Conservation (phyloP, 2,888 invertebrate species). For the Euplagia quadripunctaria region DNA sequence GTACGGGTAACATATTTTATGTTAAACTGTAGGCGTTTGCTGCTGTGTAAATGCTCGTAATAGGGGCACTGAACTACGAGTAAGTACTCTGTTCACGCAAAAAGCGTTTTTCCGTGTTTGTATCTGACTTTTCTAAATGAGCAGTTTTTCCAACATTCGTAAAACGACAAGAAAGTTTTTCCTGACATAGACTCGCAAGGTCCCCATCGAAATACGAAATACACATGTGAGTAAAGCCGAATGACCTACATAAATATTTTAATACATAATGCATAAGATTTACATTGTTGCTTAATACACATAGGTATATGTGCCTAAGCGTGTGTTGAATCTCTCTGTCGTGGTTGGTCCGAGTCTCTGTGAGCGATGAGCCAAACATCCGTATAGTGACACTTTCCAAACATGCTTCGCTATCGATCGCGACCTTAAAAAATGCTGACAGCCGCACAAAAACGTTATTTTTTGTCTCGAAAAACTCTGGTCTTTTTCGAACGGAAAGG, state of each 20-base stretch:
- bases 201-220: too few species aligned
- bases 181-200: too few species aligned
- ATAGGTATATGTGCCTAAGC: neutral
- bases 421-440: neutral
- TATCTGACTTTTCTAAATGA: too few species aligned
- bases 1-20: too few species aligned
- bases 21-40: too few species aligned
- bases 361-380: constrained; percentile 37
- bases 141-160: too few species aligned
- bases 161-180: too few species aligned
- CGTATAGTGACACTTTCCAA: constrained; percentile 28
- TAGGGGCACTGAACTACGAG: too few species aligned
- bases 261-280: neutral
- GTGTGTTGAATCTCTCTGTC: constrained; percentile 23
- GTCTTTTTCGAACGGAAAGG: neutral
- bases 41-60: too few species aligned
- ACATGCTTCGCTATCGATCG: constrained; percentile 1
- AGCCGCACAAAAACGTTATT: neutral
- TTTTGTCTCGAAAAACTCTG: neutral
- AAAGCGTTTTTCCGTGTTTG: too few species aligned
- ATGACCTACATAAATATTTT: neutral
- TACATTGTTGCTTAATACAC: neutral
- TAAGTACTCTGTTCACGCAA: too few species aligned
- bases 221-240: too few species aligned
- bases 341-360: constrained; percentile 14